These are phyloP conservation scores for Adrianichthys oophorus DNA, from an alignment of 2,797 vertebrate species.

Conservation along the genomic window DNA sequence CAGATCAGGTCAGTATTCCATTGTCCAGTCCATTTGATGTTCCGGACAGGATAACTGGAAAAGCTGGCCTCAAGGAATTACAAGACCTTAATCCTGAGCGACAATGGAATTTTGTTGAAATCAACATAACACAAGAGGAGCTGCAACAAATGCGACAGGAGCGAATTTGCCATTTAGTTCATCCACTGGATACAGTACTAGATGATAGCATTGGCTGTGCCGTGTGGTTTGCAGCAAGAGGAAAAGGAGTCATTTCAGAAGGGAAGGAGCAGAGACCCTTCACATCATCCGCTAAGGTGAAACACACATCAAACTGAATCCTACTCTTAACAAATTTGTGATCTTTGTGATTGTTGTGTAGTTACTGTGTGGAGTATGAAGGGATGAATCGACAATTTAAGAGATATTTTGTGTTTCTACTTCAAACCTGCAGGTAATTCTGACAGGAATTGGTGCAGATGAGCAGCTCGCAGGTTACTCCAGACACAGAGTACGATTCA, in stretches of 20 bases:
- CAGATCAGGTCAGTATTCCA: neutral
- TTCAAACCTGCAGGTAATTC: conserved; percentile 79
- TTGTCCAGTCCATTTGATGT: conserved; percentile 72
- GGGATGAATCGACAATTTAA: neutral
- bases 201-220: conserved; percentile 98
- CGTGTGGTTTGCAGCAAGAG: conserved; percentile 95
- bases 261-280: conserved; percentile 67
- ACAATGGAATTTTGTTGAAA: conserved; percentile 94
- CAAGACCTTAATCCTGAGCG: conserved; percentile 79
- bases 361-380: neutral
- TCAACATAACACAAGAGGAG: conserved; percentile 86
- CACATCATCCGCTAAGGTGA: conserved; percentile 87
- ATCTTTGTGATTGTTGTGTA: neutral
- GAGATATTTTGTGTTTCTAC: neutral
- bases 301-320: neutral
- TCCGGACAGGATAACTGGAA: conserved; percentile 90
- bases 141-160: conserved; percentile 79
- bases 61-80: conserved; percentile 85
- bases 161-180: conserved; percentile 82
- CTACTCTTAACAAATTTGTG: neutral
- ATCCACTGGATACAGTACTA: conserved; percentile 89
- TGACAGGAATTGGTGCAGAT: conserved; percentile 94
- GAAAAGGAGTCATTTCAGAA: conserved; percentile 74
- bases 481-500: conserved; percentile 87
- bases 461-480: conserved; percentile 96